These are phyloP conservation scores for Rambutsinella grinnellia DNA, from an alignment of 2,888 invertebrate species.

Conservation along the genomic window DNA sequence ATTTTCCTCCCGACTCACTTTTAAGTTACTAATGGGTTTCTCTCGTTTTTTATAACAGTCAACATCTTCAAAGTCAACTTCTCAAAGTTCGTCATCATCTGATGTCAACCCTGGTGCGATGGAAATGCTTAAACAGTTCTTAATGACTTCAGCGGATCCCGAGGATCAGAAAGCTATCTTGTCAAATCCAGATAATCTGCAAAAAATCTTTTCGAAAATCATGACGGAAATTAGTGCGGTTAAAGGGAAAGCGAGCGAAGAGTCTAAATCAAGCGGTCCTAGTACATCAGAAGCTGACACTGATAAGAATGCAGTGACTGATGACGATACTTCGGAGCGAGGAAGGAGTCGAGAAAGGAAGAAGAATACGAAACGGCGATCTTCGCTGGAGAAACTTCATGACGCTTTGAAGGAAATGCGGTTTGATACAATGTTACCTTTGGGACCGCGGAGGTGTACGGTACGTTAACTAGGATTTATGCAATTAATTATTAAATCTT, in stretches of 20 bases:
- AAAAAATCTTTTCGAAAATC: slow-evolving; percentile 44
- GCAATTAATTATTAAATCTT: neutral
- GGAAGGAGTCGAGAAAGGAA: slow-evolving; percentile 40
- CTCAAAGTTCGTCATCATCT: slow-evolving; percentile 9
- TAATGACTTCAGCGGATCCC: slow-evolving; percentile 35
- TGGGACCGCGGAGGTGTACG: slow-evolving; percentile 61
- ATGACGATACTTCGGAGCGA: slow-evolving; percentile 31
- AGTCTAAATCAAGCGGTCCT: neutral
- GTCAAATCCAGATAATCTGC: slow-evolving; percentile 35
- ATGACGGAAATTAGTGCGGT: slow-evolving; percentile 28
- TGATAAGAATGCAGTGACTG: slow-evolving; percentile 7
- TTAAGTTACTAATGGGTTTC: no score
- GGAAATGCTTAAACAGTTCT: slow-evolving; percentile 45
- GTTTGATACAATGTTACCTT: slow-evolving; percentile 62
- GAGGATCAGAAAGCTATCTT: slow-evolving; percentile 38
- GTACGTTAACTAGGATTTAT: no score
- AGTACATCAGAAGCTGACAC: neutral
- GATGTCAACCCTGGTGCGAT: slow-evolving; percentile 42
- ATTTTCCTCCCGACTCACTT: no score
- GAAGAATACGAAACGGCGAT: slow-evolving; percentile 55
- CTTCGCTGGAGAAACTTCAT: slow-evolving; percentile 64
- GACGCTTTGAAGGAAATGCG: slow-evolving; percentile 65
- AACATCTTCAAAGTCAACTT: slow-evolving; percentile 22
- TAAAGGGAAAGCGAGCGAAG: slow-evolving; percentile 1
- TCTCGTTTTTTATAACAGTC: no score